Percentiles rank a stretch among this genome's conserved stretches.
These are phyloP conservation scores for Arrhamphus sclerolepis DNA, from an alignment of 2,797 vertebrate genomes.

Conservation along the genomic window DNA sequence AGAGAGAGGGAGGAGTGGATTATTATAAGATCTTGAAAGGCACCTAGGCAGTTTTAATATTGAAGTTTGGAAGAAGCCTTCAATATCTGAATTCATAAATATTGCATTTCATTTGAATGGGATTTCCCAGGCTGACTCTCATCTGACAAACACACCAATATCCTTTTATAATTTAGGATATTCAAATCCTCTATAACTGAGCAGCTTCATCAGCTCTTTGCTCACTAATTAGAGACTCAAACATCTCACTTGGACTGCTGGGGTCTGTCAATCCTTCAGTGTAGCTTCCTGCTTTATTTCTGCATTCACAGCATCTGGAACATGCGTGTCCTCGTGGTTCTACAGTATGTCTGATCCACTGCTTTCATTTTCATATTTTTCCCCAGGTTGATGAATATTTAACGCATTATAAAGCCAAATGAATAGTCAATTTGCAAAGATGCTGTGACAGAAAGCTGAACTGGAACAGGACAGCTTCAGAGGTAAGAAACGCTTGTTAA, in stretches of 20 bases:
- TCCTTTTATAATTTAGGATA: conserved; percentile 30
- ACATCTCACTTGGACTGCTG: neutral
- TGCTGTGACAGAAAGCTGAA: neutral
- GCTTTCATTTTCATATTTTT: conserved; percentile 11
- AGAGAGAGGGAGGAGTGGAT: conserved; percentile 20
- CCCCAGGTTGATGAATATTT: conserved; percentile 12
- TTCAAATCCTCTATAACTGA: conserved; percentile 22
- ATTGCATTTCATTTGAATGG: conserved; percentile 58
- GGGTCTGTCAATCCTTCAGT: neutral
- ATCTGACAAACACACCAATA: conserved; percentile 36
- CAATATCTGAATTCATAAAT: conserved; percentile 58
- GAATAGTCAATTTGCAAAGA: neutral
- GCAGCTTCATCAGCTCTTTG: conserved; percentile 24
- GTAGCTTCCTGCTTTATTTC: neutral
- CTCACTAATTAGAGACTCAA: conserved; percentile 17
- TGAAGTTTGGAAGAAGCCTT: conserved; percentile 44
- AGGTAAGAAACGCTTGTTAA: conserved; percentile 1
- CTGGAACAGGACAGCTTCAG: neutral
- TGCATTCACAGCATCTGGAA: conserved; percentile 7
- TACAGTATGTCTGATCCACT: neutral
- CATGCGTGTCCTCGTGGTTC: neutral
- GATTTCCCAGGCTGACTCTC: conserved; percentile 44
- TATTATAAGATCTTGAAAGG: conserved; percentile 43
- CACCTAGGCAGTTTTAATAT: conserved; percentile 57
- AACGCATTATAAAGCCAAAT: neutral